Percentiles rank a stretch among this genome's conserved stretches.
Evolutionary conservation across 2,113 vertebrate species (phyloP).

Genomic region (Xyliphius kryptos): DNA sequence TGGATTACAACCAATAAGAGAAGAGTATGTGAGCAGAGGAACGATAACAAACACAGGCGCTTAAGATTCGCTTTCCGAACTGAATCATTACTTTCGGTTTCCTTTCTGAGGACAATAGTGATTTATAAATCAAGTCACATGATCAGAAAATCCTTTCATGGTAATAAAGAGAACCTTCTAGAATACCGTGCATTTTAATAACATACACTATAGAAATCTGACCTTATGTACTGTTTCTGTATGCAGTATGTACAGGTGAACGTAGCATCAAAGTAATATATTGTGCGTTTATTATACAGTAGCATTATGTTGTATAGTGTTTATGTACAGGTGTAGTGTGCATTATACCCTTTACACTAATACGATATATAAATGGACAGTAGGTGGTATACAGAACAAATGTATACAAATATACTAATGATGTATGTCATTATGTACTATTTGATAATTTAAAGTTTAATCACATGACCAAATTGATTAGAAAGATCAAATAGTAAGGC

Average conservation of each 20-base stretch:
- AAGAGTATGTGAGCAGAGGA: background rate
- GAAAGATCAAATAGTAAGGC: too few relatives aligned
- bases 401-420: too few relatives aligned
- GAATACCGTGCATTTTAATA: background rate
- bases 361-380: too few relatives aligned
- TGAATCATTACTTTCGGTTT: slow-evolving; percentile 13
- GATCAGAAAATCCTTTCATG: background rate
- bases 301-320: too few relatives aligned
- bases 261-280: background rate
- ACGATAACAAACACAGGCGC: background rate
- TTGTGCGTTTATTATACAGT: too few relatives aligned
- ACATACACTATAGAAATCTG: background rate
- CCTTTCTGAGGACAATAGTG: background rate
- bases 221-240: background rate
- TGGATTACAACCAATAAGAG: background rate
- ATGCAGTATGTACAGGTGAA: background rate
- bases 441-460: too few relatives aligned
- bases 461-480: too few relatives aligned
- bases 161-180: background rate
- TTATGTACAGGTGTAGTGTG: too few relatives aligned
- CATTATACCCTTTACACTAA: too few relatives aligned
- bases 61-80: slow-evolving; percentile 8
- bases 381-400: too few relatives aligned
- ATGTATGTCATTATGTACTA: too few relatives aligned
- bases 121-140: background rate